Evolutionary conservation across 2,888 invertebrate genomes (phyloP), one percentile per base, ranked within the genome.

Genomic region (Aspidiotus destructor): DNA sequence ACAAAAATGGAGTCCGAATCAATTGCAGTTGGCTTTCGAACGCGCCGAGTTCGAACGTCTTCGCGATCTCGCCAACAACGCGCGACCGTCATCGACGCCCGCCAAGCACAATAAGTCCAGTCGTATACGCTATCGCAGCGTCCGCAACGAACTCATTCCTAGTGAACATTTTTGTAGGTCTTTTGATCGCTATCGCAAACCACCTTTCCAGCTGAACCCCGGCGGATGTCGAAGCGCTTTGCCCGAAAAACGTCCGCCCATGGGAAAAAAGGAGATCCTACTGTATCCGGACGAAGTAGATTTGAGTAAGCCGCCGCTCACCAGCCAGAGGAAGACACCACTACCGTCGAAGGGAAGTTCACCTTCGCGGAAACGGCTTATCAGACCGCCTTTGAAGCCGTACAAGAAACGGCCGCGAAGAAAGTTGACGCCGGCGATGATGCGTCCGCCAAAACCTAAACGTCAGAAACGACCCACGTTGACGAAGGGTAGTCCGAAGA

Each of bases 31-130:
- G 28, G 48, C 55, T 15, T 42, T 48, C 16, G 16, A 44, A 13
- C 40, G 15, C 2, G n/a, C 8, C 41, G 67, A 67, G 9, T 15
- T 57, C 8, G 40, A 60, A 1, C 58, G 58, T 11, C 40, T 60
- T 0, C 57, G 52, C 8, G 42, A 48, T 16, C 11, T 40, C 16
- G 60, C 67, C n/a, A 7, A 13, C 41, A 42, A 40, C 5, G 58
- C 28, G 6, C 16, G 28, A 10, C n/a, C 8, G 1, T 17, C 17
- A 28, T 17, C 55, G 7, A 9, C 16, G 16, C 28, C 17, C 2
- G 8, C 7, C 17, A 41, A 42, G 7, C 57, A 65, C 42, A 67
- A 67, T 40, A 57, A 58, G 17, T 57, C 48, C 67, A 67, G 67
- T 52, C 44, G 28, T 13, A 52, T 10, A 28, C 48, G 67, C 8